Evolutionary conservation across 2,888 invertebrate genomes (phyloP).

Genomic region (Dorcus parallelipipedus): DNA sequence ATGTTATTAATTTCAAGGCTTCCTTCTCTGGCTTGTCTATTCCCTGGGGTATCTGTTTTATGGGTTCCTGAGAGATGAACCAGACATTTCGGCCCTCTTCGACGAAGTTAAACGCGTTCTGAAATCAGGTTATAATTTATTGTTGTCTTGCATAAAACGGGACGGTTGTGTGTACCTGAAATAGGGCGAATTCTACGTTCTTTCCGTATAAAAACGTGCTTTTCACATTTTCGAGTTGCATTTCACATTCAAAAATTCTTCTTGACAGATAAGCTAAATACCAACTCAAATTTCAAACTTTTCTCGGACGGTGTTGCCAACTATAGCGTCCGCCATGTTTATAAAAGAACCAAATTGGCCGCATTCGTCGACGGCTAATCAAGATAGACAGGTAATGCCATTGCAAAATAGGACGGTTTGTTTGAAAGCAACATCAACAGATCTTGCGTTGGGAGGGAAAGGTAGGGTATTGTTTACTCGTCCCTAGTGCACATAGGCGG

Average conservation of each 20-base stretch:
- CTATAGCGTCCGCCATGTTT: not conserved
- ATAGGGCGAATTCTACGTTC: constrained; percentile 10
- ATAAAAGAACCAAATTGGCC: not conserved
- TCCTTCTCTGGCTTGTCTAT: constrained; percentile 9
- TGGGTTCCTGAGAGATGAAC: constrained; percentile 15
- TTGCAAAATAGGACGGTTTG: too few species aligned
- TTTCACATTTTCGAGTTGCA: constrained; percentile 4
- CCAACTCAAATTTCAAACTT: not conserved
- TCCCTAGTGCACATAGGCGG: too few species aligned
- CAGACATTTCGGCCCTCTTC: constrained; percentile 13
- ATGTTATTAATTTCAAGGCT: constrained; percentile 12
- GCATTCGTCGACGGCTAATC: too few species aligned
- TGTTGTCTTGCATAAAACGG: not conserved
- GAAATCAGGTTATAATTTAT: not conserved
- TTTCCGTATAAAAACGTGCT: constrained; percentile 6
- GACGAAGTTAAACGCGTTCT: constrained; percentile 14
- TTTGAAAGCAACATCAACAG: too few species aligned
- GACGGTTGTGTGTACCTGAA: constrained; percentile 3
- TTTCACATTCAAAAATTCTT: not conserved
- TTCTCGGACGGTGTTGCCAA: not conserved
- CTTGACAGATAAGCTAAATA: not conserved
- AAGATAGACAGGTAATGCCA: too few species aligned
- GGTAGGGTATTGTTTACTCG: too few species aligned
- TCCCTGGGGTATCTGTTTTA: constrained; percentile 6
- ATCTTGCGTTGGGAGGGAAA: too few species aligned